Evolutionary conservation across 2,888 invertebrate genomes (phyloP).

Genomic region (Tachina fera): DNA sequence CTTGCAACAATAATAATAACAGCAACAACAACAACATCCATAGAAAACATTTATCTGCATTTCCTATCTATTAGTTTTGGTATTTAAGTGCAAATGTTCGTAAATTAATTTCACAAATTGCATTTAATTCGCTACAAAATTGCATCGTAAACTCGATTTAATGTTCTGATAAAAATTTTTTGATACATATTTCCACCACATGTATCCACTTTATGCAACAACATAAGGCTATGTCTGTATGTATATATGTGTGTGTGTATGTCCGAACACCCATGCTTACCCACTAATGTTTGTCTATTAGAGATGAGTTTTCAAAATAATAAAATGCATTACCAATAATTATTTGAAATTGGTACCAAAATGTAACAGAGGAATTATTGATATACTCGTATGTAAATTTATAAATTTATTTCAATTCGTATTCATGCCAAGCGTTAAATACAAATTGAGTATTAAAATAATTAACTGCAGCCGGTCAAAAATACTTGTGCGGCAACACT

Average conservation of each 20-base stretch:
- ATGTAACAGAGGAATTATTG: neutral
- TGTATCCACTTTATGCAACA: conserved; percentile 25
- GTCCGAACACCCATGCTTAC: conserved; percentile 56
- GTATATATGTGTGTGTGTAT: neutral
- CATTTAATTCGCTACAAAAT: conserved; percentile 74
- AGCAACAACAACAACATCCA: neutral
- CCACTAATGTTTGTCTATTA: conserved; percentile 40
- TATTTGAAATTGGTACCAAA: neutral
- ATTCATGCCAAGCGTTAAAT: no score
- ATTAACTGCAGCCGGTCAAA: no score
- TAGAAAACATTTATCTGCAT: conserved; percentile 70
- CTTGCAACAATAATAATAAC: conserved; percentile 1
- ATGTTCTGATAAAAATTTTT: conserved; percentile 74
- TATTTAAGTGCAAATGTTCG: conserved; percentile 77
- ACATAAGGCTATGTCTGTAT: neutral
- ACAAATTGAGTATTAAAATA: no score
- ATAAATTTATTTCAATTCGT: no score
- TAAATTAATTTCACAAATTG: conserved; percentile 80
- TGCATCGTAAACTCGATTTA: conserved; percentile 75
- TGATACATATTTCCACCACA: conserved; percentile 45
- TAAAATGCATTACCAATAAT: neutral
- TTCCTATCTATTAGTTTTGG: conserved; percentile 74
- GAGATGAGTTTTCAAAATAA: neutral
- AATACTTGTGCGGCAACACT: no score
- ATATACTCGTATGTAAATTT: no score